A percentile compares a stretch with the other conserved stretches of the same genome.
Conservation (phyloP, 2,113 vertebrate genomes). For the Pterocles gutturalis region DNA sequence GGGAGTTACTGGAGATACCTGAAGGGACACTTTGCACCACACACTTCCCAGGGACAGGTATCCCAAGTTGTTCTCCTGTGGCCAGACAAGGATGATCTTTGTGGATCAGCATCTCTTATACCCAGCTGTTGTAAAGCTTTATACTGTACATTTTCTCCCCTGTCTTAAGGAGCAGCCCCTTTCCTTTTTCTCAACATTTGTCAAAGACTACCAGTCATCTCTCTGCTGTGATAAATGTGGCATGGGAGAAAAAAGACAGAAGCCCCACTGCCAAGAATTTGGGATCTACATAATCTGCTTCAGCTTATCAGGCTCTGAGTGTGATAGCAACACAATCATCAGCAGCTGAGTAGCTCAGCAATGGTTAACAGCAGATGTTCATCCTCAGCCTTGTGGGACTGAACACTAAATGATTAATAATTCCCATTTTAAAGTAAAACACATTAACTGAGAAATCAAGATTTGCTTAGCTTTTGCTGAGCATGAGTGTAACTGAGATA, state of each 20-base stretch:
- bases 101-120: neutral
- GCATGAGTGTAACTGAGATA: neutral
- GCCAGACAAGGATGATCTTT: neutral
- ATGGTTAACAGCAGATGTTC: constrained; percentile 57
- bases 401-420: constrained; percentile 45
- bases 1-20: neutral
- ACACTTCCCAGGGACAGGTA: neutral
- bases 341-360: constrained; percentile 5
- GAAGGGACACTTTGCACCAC: neutral
- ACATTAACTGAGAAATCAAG: constrained; percentile 20
- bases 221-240: neutral
- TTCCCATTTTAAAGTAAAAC: constrained; percentile 31
- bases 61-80: neutral
- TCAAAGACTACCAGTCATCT: neutral
- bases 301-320: constrained; percentile 26
- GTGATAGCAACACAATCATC: neutral
- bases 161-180: neutral
- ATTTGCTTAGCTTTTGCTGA: constrained; percentile 26
- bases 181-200: neutral
- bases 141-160: neutral
- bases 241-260: neutral
- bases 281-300: constrained; percentile 43
- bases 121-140: neutral
- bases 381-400: neutral
- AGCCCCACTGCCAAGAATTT: neutral